phyloP scores from a whole-genome alignment of 2,113 vertebrate species.

The Seriola quinqueradiata region DNA sequence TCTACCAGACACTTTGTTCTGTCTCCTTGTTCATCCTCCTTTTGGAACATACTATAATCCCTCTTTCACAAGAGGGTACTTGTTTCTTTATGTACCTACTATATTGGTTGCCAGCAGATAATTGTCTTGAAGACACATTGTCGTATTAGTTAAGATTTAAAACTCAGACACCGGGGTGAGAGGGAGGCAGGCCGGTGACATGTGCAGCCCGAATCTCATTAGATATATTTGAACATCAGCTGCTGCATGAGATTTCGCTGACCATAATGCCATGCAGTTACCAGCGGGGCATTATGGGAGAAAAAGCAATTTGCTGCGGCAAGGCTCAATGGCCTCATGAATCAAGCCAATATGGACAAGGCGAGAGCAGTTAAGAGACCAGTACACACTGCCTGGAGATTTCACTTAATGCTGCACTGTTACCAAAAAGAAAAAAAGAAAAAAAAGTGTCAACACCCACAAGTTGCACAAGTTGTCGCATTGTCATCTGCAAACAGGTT shows the following conservation, averaged over 20 bases:
- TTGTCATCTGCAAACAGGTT: not conserved
- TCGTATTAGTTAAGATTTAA: constrained; percentile 54
- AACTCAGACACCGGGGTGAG: constrained; percentile 9
- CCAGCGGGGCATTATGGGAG: constrained; percentile 71
- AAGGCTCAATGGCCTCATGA: constrained; percentile 77
- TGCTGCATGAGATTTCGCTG: constrained; percentile 57
- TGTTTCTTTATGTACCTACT: constrained; percentile 45
- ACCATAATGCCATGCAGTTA: constrained; percentile 69
- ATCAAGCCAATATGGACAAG: constrained; percentile 73
- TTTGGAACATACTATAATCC: constrained; percentile 39
- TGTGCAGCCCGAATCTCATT: constrained; percentile 54
- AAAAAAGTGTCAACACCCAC: constrained; percentile 31
- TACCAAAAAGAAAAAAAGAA: constrained; percentile 30
- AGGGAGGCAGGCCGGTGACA: constrained; percentile 24
- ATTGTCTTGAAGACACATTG: constrained; percentile 58
- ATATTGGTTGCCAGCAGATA: constrained; percentile 45
- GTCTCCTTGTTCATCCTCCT: constrained; percentile 32
- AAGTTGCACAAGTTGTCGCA: constrained; percentile 18
- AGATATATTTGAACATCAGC: constrained; percentile 68
- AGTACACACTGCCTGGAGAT: constrained; percentile 60
- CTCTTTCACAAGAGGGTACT: constrained; percentile 48
- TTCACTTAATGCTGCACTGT: constrained; percentile 60
- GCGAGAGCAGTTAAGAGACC: constrained; percentile 63
- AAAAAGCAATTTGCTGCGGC: constrained; percentile 77
- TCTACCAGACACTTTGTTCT: constrained; percentile 16